Evolutionary conservation across 2,113 vertebrate species (phyloP).

Genomic region (Perognathus longimembris): DNA sequence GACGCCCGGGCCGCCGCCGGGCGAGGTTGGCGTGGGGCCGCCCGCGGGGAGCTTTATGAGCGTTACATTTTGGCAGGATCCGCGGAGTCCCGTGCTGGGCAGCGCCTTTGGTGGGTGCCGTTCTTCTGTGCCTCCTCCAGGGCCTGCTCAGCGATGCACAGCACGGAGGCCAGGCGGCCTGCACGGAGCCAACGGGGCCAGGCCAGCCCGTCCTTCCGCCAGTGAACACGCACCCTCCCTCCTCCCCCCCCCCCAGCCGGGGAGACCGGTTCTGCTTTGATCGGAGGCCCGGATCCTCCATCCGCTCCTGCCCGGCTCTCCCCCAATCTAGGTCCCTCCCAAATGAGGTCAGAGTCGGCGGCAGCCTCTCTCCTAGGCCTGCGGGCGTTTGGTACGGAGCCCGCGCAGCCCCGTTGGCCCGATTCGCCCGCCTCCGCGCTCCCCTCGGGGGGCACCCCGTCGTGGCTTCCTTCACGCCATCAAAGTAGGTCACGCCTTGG

Average conservation of each 20-base stretch:
- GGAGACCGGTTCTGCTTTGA: not conserved
- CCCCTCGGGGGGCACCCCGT: fast-evolving
- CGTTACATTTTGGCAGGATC: too few species aligned
- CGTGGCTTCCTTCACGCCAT: fast-evolving
- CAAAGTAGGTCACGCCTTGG: not conserved
- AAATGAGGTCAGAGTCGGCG: not conserved
- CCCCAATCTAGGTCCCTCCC: not conserved
- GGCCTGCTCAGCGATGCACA: too few species aligned
- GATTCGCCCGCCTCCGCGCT: fast-evolving
- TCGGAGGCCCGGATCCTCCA: not conserved
- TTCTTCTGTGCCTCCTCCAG: too few species aligned
- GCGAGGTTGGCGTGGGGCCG: too few species aligned
- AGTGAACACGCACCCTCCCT: fast-evolving
- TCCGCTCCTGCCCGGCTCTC: not conserved
- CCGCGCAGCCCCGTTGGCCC: not conserved
- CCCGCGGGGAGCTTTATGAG: too few species aligned
- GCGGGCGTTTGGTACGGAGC: not conserved
- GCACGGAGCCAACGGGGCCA: fast-evolving
- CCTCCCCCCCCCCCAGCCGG: too few species aligned
- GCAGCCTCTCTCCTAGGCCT: not conserved
- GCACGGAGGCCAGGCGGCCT: too few species aligned
- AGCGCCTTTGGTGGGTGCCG: too few species aligned
- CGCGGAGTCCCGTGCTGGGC: too few species aligned
- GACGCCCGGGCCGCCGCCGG: too few species aligned
- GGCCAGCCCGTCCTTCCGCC: fast-evolving